Evolutionary conservation across 1,140 invertebrate species (phyloP).

Genomic region (Drosophila trapezifrons): DNA sequence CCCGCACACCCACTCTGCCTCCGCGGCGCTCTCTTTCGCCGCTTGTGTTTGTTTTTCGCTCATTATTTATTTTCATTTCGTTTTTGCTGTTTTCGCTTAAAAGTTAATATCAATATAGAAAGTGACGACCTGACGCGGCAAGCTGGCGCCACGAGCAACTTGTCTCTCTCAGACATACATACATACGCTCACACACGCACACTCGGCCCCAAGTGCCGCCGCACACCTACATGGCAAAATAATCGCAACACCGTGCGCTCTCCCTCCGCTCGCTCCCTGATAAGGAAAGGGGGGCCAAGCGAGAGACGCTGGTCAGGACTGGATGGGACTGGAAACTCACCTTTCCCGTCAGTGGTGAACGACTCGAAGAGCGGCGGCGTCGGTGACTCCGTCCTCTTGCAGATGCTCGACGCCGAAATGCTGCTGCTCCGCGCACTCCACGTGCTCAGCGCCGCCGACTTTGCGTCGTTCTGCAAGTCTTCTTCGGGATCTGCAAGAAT

Average conservation of each 20-base stretch:
- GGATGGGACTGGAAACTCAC: conserved; percentile 84
- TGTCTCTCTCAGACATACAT: conserved; percentile 26
- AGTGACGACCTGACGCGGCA: conserved; percentile 82
- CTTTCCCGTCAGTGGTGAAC: conserved; percentile 90
- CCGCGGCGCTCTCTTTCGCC: conserved; percentile 24
- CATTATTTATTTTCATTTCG: conserved; percentile 81
- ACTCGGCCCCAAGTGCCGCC: background rate
- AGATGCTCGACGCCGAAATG: conserved; percentile 62
- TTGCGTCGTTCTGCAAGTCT: conserved; percentile 69
- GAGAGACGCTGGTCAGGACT: conserved; percentile 5
- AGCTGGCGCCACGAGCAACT: conserved; percentile 74
- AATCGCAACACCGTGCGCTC: conserved; percentile 18
- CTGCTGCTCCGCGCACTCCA: conserved; percentile 51
- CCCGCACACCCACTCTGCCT: conserved; percentile 2
- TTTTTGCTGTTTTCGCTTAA: conserved; percentile 83
- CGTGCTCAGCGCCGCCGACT: conserved; percentile 43
- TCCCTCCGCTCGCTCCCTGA: background rate
- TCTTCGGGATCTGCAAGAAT: conserved; percentile 65
- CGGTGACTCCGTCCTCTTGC: conserved; percentile 45
- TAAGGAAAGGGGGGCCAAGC: background rate
- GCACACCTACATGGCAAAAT: conserved; percentile 31
- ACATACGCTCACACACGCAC: conserved; percentile 26
- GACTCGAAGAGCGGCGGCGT: conserved; percentile 85
- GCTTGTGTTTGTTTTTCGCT: conserved; percentile 80
- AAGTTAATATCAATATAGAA: conserved; percentile 83